Conservation (phyloP, 2,888 invertebrate species). For the Clanis bilineata region DNA sequence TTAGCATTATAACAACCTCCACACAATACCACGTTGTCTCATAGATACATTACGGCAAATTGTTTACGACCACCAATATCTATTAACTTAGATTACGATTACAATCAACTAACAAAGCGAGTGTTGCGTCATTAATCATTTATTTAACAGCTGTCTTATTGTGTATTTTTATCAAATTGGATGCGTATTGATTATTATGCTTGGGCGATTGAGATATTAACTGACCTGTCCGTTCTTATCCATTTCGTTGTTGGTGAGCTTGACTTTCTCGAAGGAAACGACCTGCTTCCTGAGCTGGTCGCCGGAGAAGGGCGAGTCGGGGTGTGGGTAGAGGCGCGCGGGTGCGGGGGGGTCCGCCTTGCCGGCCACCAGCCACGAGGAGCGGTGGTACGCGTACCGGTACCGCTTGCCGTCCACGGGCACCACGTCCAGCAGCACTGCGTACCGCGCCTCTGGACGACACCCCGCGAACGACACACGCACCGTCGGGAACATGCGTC, state of each 20-base stretch:
- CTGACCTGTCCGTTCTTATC: constrained; percentile 97
- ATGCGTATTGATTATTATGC: constrained; percentile 24
- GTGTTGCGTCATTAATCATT: constrained; percentile 34
- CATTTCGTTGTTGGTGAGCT: constrained; percentile 99
- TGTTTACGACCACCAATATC: constrained; percentile 28
- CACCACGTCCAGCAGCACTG: constrained; percentile 97
- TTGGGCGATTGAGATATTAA: constrained; percentile 26
- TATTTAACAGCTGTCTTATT: constrained; percentile 27
- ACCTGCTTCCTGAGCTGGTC: constrained; percentile 98
- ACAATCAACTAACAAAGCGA: constrained; percentile 28
- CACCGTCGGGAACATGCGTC: constrained; percentile 99
- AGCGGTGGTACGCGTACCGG: constrained; percentile 98
- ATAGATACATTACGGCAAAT: constrained; percentile 26
- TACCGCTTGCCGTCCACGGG: constrained; percentile 98
- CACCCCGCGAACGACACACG: constrained; percentile 95
- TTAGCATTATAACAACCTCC: constrained; percentile 39
- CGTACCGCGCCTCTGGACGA: constrained; percentile 92
- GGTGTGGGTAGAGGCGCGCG: constrained; percentile 96
- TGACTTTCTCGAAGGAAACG: constrained; percentile 99
- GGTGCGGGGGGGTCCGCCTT: constrained; percentile 99
- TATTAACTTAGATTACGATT: constrained; percentile 35
- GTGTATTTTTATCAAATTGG: constrained; percentile 28
- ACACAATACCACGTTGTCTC: constrained; percentile 29
- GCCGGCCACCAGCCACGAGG: constrained; percentile 98
- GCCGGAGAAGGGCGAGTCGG: constrained; percentile 97